These are phyloP conservation scores for Lutraria lutraria DNA, from an alignment of 2,888 invertebrate species.

Conservation along the genomic window DNA sequence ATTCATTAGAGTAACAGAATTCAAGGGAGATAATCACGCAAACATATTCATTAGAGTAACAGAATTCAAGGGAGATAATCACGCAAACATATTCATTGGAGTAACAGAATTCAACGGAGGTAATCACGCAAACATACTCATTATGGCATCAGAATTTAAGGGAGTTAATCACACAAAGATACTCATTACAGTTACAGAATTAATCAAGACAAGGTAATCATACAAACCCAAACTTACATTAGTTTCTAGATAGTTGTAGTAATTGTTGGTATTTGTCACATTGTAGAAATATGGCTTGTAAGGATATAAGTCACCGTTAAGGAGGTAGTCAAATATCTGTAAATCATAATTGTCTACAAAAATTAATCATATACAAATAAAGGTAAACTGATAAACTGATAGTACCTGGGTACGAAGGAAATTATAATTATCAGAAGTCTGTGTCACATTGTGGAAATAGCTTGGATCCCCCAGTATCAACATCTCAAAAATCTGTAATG, in stretches of 20 bases:
- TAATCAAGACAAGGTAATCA: not conserved
- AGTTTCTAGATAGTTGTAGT: slow-evolving; percentile 83
- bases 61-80: not conserved
- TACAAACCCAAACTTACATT: slow-evolving; percentile 72
- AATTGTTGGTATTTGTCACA: slow-evolving; percentile 82
- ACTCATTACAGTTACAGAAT: not conserved
- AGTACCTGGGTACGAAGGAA: slow-evolving; percentile 78
- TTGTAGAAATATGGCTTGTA: slow-evolving; percentile 84
- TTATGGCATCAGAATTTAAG: not conserved
- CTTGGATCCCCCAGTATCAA: slow-evolving; percentile 82
- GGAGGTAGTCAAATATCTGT: slow-evolving; percentile 86
- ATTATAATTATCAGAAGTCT: slow-evolving; percentile 81
- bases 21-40: not conserved
- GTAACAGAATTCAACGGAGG: not conserved
- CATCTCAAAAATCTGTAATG: slow-evolving; percentile 88
- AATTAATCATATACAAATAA: slow-evolving; percentile 9
- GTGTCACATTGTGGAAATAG: slow-evolving; percentile 82
- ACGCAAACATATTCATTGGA: not conserved
- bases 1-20: not conserved
- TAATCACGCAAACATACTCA: not conserved
- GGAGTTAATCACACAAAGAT: not conserved
- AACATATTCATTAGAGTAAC: too few relatives aligned
- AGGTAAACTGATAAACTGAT: not conserved
- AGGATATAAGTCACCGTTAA: slow-evolving; percentile 83
- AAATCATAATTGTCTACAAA: slow-evolving; percentile 86